phyloP scores from a whole-genome alignment of 2,113 vertebrate species.

The Callopanchax toddi region DNA sequence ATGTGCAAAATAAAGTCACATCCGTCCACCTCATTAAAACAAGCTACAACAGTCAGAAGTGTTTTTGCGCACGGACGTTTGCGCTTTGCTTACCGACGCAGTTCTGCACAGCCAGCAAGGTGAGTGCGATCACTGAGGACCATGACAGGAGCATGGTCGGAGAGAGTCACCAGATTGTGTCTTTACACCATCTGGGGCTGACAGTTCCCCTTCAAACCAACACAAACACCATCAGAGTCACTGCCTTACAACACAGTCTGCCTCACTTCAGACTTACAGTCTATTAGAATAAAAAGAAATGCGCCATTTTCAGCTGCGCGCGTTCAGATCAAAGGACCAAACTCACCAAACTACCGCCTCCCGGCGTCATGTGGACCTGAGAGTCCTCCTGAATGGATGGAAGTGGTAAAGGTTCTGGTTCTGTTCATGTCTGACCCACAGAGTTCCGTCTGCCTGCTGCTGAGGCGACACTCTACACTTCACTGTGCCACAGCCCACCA shows the following conservation, averaged over 20 bases:
- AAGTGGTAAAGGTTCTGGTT: neutral
- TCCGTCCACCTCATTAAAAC: too few species aligned
- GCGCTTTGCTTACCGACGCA: conserved; percentile 55
- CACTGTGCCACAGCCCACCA: neutral
- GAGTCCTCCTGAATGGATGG: neutral
- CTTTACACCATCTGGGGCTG: conserved; percentile 9
- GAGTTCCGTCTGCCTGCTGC: conserved; percentile 1
- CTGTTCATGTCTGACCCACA: neutral
- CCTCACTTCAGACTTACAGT: too few species aligned
- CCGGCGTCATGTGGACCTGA: neutral
- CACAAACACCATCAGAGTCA: too few species aligned
- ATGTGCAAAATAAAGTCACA: too few species aligned
- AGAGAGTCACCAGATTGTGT: conserved; percentile 32
- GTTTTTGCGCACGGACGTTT: neutral
- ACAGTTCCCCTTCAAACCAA: conserved; percentile 8
- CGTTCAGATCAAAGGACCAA: neutral
- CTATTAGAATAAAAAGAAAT: too few species aligned
- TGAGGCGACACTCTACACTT: neutral
- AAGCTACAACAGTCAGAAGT: too few species aligned
- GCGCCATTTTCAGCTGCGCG: neutral
- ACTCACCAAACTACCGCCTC: conserved; percentile 26
- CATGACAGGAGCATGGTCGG: conserved; percentile 40
- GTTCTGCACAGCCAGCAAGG: conserved; percentile 37
- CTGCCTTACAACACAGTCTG: too few species aligned
- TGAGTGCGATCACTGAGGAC: conserved; percentile 19